Evolutionary conservation across 2,888 invertebrate genomes (phyloP).

Genomic region (Diaperis boleti): DNA sequence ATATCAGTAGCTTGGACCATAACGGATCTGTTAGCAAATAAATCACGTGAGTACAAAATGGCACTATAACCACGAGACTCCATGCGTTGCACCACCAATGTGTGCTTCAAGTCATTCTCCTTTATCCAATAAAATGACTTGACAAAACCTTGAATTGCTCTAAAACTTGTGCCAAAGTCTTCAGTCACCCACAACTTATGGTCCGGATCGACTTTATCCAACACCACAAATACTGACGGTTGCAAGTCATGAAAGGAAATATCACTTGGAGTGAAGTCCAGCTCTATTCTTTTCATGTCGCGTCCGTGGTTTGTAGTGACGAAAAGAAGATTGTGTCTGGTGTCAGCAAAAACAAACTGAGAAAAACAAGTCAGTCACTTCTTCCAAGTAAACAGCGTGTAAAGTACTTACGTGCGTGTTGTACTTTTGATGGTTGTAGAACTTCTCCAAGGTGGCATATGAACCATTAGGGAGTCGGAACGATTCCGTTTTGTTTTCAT

Average conservation of each 20-base stretch:
- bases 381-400: conserved; percentile 5
- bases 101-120: conserved; percentile 60
- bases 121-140: conserved; percentile 83
- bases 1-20: conserved; percentile 70
- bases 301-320: conserved; percentile 81
- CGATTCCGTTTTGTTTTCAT: conserved; percentile 78
- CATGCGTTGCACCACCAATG: conserved; percentile 78
- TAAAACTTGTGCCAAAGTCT: conserved; percentile 82
- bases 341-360: conserved; percentile 89
- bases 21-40: conserved; percentile 54
- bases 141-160: conserved; percentile 77
- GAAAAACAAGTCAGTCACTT: conserved; percentile 64
- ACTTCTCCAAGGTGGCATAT: conserved; percentile 82
- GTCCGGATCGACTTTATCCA: conserved; percentile 78
- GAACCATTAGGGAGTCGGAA: conserved; percentile 72
- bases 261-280: conserved; percentile 83
- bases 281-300: conserved; percentile 72
- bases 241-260: conserved; percentile 81
- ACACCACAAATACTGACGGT: conserved; percentile 76
- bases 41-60: conserved; percentile 65
- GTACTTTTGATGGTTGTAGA: conserved; percentile 85
- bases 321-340: conserved; percentile 80
- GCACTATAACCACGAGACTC: conserved; percentile 72
- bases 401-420: conserved; percentile 79
- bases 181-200: conserved; percentile 81